phyloP scores from a whole-genome alignment of 2,113 vertebrate species.

The Zosterops borbonicus region DNA sequence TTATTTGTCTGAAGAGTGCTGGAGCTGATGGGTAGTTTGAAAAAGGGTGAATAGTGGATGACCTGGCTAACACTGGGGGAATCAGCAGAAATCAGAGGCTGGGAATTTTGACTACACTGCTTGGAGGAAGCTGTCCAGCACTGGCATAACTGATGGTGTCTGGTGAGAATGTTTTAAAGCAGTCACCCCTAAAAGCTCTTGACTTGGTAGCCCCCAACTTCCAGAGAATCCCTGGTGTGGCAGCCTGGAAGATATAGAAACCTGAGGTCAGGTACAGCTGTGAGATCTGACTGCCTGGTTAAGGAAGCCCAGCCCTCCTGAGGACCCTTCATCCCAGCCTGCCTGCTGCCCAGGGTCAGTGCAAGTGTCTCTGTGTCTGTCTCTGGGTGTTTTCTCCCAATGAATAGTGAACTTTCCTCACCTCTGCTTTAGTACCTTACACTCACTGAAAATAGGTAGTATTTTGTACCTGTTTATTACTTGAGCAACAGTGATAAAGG shows the following conservation, averaged over 20 bases:
- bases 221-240: neutral
- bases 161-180: neutral
- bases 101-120: neutral
- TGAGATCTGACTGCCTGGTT: neutral
- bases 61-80: fast-evolving
- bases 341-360: neutral
- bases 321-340: neutral
- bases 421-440: neutral
- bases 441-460: neutral
- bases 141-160: fast-evolving
- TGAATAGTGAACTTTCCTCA: neutral
- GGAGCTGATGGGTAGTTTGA: neutral
- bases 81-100: neutral
- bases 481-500: neutral
- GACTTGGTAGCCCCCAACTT: fast-evolving
- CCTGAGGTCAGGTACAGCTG: neutral
- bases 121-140: neutral
- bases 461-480: neutral
- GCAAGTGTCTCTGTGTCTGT: fast-evolving
- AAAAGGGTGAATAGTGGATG: neutral
- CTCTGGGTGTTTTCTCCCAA: neutral
- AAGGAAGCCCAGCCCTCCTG: neutral
- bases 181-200: neutral
- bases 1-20: neutral
- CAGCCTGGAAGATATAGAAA: neutral